A percentile compares a stretch with the other conserved stretches of the same genome.
These are phyloP conservation scores for Drosophila limbata DNA, from an alignment of 2,888 invertebrate genomes.

Conservation along the genomic window DNA sequence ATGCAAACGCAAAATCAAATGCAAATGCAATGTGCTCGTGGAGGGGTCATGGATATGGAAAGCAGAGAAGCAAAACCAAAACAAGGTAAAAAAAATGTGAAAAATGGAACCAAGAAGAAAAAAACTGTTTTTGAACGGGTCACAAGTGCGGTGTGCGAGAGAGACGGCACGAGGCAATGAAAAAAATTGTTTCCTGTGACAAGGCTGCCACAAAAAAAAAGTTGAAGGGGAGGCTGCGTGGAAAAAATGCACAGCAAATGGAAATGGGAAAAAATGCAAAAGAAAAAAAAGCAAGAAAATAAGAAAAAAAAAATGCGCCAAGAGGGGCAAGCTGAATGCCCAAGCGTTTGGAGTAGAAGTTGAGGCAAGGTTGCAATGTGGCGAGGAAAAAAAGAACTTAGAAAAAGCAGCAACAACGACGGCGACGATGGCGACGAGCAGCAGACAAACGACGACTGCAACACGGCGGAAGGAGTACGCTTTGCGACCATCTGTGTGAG, in stretches of 20 bases:
- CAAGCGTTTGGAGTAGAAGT: slow-evolving; percentile 63
- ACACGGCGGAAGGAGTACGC: slow-evolving; percentile 55
- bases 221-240: slow-evolving; percentile 74
- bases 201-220: slow-evolving; percentile 56
- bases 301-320: slow-evolving; percentile 56
- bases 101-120: slow-evolving; percentile 36
- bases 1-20: slow-evolving; percentile 45
- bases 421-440: slow-evolving; percentile 36
- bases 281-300: slow-evolving; percentile 21
- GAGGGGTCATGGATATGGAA: slow-evolving; percentile 45
- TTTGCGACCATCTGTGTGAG: slow-evolving; percentile 29
- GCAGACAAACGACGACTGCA: slow-evolving; percentile 60
- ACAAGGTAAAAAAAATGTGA: slow-evolving; percentile 27
- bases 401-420: slow-evolving; percentile 60
- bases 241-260: slow-evolving; percentile 80
- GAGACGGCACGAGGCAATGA: slow-evolving; percentile 60
- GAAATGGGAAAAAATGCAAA: slow-evolving; percentile 68
- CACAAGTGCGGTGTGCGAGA: slow-evolving; percentile 55
- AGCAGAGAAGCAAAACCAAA: slow-evolving; percentile 48
- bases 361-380: slow-evolving; percentile 73
- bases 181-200: slow-evolving; percentile 79
- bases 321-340: slow-evolving; percentile 42
- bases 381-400: slow-evolving; percentile 68
- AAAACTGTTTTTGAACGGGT: slow-evolving; percentile 73
- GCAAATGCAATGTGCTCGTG: slow-evolving; percentile 34